phyloP scores from a whole-genome alignment of 2,797 vertebrate genomes.

The Toxotes lorentzi region DNA sequence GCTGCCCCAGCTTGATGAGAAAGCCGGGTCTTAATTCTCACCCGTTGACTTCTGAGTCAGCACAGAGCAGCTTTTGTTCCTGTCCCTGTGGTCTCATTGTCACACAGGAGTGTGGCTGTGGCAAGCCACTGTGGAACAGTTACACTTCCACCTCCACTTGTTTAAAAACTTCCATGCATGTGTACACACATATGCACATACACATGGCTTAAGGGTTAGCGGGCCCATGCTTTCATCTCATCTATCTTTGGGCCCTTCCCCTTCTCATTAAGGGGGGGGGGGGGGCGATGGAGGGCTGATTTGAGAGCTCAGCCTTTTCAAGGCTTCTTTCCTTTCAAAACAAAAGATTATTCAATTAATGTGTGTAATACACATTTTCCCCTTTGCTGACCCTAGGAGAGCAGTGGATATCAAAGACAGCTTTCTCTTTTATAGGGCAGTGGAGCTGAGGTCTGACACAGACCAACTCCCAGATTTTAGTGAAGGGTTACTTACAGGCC shows the following conservation, averaged over 20 bases:
- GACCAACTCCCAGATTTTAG: slow-evolving; percentile 57
- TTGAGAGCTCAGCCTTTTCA: slow-evolving; percentile 71
- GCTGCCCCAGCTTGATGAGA: slow-evolving; percentile 26
- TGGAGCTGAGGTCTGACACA: slow-evolving; percentile 63
- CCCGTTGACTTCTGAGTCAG: slow-evolving; percentile 30
- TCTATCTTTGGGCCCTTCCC: slow-evolving; percentile 81
- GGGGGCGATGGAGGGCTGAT: slow-evolving; percentile 41
- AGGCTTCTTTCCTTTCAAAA: slow-evolving; percentile 84
- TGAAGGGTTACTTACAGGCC: slow-evolving; percentile 70
- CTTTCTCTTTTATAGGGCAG: slow-evolving; percentile 61
- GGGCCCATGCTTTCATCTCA: slow-evolving; percentile 77
- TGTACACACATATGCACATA: slow-evolving; percentile 3
- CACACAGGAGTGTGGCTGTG: slow-evolving; percentile 49
- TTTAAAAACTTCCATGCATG: slow-evolving; percentile 25
- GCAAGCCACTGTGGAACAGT: slow-evolving; percentile 44
- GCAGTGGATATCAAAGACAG: slow-evolving; percentile 71
- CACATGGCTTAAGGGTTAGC: slow-evolving; percentile 63
- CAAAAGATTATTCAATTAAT: slow-evolving; percentile 87
- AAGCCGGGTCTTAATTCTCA: slow-evolving; percentile 35
- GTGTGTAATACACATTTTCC: slow-evolving; percentile 76
- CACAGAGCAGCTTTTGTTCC: slow-evolving; percentile 50
- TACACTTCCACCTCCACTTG: slow-evolving; percentile 47
- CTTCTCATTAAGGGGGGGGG: slow-evolving; percentile 69
- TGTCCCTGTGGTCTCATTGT: slow-evolving; percentile 54
- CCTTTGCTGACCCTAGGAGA: slow-evolving; percentile 75